phyloP scores from a whole-genome alignment of 2,797 vertebrate species.

The Buceros bicornis region DNA sequence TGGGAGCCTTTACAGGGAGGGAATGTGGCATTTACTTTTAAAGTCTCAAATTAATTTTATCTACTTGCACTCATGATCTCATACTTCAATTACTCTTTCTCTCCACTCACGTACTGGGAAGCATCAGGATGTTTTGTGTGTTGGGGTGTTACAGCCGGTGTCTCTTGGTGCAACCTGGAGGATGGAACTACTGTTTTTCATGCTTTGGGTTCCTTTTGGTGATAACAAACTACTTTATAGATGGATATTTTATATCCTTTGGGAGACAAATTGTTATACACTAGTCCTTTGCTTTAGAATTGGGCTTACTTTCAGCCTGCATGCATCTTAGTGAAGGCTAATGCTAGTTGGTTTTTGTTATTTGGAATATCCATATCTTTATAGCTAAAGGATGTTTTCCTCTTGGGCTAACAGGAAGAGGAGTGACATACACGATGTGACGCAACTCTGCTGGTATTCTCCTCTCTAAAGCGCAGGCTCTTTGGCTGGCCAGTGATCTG shows the following conservation, averaged over 20 bases:
- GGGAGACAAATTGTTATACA: neutral
- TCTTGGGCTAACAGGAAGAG: neutral
- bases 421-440: neutral
- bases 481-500: neutral
- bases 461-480: neutral
- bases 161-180: neutral
- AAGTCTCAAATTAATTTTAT: neutral
- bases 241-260: neutral
- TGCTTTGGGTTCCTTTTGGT: neutral
- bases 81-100: neutral
- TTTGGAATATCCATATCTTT: neutral
- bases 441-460: neutral
- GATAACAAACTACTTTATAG: neutral
- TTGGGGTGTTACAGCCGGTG: neutral
- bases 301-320: neutral
- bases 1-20: neutral
- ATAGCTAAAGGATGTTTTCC: neutral
- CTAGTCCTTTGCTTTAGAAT: neutral
- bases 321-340: neutral
- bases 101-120: rapidly evolving
- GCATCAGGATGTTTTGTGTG: neutral
- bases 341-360: neutral
- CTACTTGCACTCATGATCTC: neutral
- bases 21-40: neutral
- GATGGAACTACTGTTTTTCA: neutral